Conservation (phyloP, 1,140 invertebrate genomes). For the Meloidogyne floridensis region DNA sequence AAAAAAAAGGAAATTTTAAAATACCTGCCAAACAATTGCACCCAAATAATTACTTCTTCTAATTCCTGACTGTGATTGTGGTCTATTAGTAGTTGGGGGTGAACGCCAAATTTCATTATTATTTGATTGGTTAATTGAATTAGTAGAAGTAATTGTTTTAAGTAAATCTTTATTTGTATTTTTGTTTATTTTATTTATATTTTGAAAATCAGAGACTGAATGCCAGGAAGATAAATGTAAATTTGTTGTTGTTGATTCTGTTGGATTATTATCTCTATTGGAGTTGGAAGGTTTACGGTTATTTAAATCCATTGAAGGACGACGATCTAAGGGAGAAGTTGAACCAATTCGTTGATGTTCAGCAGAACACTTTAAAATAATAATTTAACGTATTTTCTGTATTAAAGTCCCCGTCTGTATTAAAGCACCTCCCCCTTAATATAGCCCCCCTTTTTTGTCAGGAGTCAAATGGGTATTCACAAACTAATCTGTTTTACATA, state of each 20-base stretch:
- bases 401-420: too few relatives aligned
- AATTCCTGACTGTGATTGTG: slow-evolving; percentile 23
- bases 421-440: too few relatives aligned
- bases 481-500: too few relatives aligned
- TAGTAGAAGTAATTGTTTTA: background rate
- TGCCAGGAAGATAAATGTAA: slow-evolving; percentile 17
- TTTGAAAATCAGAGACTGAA: slow-evolving; percentile 28
- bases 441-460: too few relatives aligned
- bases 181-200: background rate
- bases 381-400: background rate
- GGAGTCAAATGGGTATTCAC: too few relatives aligned
- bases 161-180: background rate
- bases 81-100: slow-evolving; percentile 1
- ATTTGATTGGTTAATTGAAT: background rate
- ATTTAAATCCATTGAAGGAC: background rate
- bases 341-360: background rate
- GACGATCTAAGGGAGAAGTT: background rate
- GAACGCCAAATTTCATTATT: slow-evolving; percentile 28
- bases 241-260: background rate
- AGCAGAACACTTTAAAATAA: background rate
- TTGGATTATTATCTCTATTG: too few relatives aligned
- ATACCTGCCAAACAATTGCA: slow-evolving; percentile 53
- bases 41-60: slow-evolving; percentile 47
- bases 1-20: background rate
- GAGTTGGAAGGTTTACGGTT: too few relatives aligned